Conservation (phyloP, 1,140 invertebrate genomes). For the Brachionus rotundiformis region DNA sequence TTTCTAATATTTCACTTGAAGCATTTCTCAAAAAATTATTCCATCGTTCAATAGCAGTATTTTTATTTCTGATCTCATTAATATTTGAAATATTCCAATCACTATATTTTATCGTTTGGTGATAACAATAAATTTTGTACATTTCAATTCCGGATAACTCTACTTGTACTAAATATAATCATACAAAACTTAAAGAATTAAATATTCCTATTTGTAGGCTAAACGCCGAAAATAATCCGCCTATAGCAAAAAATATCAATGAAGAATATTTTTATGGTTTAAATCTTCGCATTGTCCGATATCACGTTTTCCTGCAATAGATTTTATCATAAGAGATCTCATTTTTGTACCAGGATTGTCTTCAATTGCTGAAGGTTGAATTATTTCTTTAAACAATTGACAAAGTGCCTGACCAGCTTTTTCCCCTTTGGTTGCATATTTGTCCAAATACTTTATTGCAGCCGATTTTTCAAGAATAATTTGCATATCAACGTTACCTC, state of each 20-base stretch:
- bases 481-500: background rate
- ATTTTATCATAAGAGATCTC: no score
- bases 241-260: background rate
- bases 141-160: conserved; percentile 1
- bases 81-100: background rate
- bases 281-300: no score
- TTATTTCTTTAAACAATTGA: background rate
- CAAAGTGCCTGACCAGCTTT: background rate
- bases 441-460: background rate
- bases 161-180: background rate
- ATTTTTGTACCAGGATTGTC: no score
- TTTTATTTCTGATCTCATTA: background rate
- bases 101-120: background rate
- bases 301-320: no score
- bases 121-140: no score
- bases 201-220: conserved; percentile 11
- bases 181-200: background rate
- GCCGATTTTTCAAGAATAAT: background rate
- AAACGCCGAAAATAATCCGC: background rate
- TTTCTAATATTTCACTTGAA: background rate
- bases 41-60: background rate
- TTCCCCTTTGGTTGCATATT: background rate
- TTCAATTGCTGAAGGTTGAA: no score
- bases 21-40: background rate
- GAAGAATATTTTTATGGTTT: conserved; percentile 20